Conservation (phyloP, 2,797 vertebrate genomes). For the Sebastes cheni region DNA sequence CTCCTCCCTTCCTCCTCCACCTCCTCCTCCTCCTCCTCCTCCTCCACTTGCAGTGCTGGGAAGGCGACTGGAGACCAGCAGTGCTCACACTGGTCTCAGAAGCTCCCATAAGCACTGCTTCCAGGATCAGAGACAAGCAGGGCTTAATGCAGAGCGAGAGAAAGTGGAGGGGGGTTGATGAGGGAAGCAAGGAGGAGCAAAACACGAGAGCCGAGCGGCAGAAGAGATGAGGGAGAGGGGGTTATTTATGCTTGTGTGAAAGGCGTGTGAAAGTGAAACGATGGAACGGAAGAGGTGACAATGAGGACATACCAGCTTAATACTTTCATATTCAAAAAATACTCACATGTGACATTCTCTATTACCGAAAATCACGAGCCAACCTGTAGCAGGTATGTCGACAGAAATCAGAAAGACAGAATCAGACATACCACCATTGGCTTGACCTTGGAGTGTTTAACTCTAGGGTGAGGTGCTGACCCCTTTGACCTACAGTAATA, state of each 20-base stretch:
- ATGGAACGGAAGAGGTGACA: conserved; percentile 37
- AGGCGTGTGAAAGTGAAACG: conserved; percentile 41
- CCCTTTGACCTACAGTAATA: neutral
- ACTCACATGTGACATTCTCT: neutral
- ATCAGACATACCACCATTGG: neutral
- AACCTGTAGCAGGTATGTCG: neutral
- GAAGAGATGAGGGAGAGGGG: conserved; percentile 46
- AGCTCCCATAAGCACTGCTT: conserved; percentile 64
- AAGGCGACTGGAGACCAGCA: conserved; percentile 63
- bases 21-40: conserved; percentile 15
- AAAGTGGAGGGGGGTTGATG: conserved; percentile 25
- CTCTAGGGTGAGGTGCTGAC: neutral
- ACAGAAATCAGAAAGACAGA: neutral
- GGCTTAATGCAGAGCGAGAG: conserved; percentile 66
- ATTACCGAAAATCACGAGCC: neutral
- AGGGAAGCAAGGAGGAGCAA: conserved; percentile 69
- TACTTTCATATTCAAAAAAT: neutral
- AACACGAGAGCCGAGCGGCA: conserved; percentile 76
- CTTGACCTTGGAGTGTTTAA: neutral
- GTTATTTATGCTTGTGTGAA: conserved; percentile 26
- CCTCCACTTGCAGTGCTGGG: conserved; percentile 44
- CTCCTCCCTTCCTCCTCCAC: neutral
- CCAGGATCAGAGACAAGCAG: conserved; percentile 69
- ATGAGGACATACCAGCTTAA: neutral
- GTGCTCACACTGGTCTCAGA: conserved; percentile 58